These are phyloP conservation scores for Ptilodon capucinus DNA, from an alignment of 2,888 invertebrate genomes.

Conservation along the genomic window DNA sequence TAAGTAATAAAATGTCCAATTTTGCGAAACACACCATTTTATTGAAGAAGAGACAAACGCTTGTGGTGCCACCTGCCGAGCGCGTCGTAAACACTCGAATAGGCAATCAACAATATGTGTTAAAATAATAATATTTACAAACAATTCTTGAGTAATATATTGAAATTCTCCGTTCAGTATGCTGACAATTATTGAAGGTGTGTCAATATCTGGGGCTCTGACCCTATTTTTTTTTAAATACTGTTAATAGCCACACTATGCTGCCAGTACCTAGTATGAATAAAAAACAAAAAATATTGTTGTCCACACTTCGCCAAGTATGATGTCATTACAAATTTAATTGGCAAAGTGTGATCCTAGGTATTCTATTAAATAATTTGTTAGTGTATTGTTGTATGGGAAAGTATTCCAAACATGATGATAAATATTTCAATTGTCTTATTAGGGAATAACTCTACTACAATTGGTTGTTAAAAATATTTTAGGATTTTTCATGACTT, in stretches of 20 bases:
- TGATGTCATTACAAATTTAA: not conserved
- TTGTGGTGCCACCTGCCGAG: slow-evolving; percentile 4
- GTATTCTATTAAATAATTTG: not conserved
- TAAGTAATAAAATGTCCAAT: slow-evolving; percentile 47
- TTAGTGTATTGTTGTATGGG: not conserved
- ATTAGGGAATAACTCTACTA: not conserved
- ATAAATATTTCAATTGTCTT: slow-evolving; percentile 26
- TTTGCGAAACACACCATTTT: slow-evolving; percentile 56
- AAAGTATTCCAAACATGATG: not conserved
- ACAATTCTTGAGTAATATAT: too few relatives aligned
- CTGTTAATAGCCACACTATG: too few relatives aligned
- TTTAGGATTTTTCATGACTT: not conserved
- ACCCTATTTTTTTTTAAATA: too few relatives aligned
- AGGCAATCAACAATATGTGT: not conserved
- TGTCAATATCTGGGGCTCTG: too few relatives aligned
- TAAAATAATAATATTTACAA: too few relatives aligned
- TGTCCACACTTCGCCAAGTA: too few relatives aligned
- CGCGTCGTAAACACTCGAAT: too few relatives aligned
- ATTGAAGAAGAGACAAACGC: slow-evolving; percentile 14
- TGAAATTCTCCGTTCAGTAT: too few relatives aligned
- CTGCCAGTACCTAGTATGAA: too few relatives aligned
- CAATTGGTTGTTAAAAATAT: not conserved
- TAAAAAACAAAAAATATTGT: too few relatives aligned
- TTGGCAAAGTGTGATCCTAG: not conserved
- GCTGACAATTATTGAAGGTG: too few relatives aligned